phyloP scores from a whole-genome alignment of 2,113 vertebrate genomes.

The Platichthys flesus region DNA sequence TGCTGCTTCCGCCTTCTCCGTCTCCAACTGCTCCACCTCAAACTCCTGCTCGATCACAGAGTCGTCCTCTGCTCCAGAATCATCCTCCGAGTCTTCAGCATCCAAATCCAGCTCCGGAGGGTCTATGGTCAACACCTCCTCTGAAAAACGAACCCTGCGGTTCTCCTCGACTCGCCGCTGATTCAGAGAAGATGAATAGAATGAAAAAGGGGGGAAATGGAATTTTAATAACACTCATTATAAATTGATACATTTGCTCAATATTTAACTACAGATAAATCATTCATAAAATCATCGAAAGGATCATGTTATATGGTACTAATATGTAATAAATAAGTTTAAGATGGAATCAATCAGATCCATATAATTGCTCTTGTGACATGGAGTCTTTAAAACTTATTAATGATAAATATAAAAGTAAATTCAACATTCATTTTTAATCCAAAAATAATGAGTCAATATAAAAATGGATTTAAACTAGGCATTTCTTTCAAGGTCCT shows the following conservation, averaged over 20 bases:
- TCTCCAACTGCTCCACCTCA: conserved; percentile 14
- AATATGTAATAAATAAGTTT: no score
- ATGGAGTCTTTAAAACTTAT: no score
- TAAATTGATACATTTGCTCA: background rate
- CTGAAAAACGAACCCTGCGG: conserved; percentile 75
- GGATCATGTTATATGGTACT: no score
- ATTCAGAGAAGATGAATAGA: background rate
- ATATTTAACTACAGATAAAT: background rate
- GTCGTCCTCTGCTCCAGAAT: conserved; percentile 53
- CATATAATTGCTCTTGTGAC: no score
- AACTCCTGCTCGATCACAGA: conserved; percentile 47
- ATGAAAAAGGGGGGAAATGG: no score
- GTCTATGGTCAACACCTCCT: conserved; percentile 66
- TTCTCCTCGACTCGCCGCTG: conserved; percentile 78
- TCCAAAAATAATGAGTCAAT: background rate
- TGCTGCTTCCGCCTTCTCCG: conserved; percentile 28
- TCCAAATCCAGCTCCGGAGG: conserved; percentile 41
- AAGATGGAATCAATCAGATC: no score
- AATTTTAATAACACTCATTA: background rate
- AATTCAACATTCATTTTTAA: background rate
- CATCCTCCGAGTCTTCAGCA: conserved; percentile 56
- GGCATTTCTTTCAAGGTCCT: background rate
- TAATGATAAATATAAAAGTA: background rate
- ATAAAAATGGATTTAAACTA: background rate
- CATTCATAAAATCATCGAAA: background rate